Evolutionary conservation across 2,113 vertebrate species (phyloP).

Genomic region (Archocentrus centrarchus): DNA sequence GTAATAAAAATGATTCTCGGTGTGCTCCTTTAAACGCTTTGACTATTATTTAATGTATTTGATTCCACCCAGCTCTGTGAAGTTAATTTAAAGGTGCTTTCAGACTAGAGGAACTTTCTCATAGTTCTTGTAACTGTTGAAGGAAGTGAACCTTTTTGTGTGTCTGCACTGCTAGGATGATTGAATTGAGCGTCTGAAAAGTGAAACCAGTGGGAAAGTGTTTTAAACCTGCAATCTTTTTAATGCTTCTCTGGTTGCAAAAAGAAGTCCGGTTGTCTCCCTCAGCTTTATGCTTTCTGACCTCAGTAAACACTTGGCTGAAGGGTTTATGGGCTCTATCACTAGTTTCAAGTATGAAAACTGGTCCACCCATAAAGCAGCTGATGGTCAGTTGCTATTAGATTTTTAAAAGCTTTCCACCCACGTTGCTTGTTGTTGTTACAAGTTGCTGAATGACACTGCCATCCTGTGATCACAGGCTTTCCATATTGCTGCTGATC

Average conservation of each 20-base stretch:
- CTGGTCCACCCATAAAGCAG: neutral
- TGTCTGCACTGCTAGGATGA: neutral
- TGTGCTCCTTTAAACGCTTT: neutral
- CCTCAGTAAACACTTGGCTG: neutral
- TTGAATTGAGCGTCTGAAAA: neutral
- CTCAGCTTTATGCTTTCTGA: neutral
- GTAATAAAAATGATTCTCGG: neutral
- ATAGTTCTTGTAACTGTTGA: neutral
- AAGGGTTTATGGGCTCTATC: neutral
- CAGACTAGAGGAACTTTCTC: too few relatives aligned
- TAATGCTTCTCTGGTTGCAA: neutral
- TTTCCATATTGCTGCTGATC: neutral
- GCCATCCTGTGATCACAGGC: neutral
- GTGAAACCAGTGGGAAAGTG: neutral
- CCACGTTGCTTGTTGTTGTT: neutral
- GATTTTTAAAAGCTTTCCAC: neutral
- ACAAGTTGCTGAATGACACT: neutral
- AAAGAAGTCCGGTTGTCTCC: neutral
- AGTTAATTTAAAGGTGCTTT: conserved; percentile 3
- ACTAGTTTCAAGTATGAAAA: neutral
- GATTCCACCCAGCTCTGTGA: neutral
- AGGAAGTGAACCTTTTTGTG: neutral
- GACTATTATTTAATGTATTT: neutral
- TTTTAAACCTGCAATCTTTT: neutral
- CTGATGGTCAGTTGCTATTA: neutral